Conservation (phyloP, 1,140 invertebrate species). For the Anagrus nilaparvatae region DNA sequence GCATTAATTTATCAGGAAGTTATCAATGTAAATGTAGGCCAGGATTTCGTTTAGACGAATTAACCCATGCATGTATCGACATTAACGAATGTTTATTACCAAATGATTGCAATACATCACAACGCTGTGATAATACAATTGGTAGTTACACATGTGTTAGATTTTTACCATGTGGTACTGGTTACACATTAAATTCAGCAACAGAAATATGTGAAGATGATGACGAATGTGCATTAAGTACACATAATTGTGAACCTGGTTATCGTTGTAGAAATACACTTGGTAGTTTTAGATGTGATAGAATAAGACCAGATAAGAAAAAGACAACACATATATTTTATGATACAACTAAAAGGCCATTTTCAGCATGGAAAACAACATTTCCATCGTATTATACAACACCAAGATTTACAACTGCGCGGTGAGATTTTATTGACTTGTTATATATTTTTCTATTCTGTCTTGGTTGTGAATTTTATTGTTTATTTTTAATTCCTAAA, state of each 20-base stretch:
- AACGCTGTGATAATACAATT: constrained; percentile 83
- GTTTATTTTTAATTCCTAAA: no score
- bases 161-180: constrained; percentile 84
- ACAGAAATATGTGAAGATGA: constrained; percentile 86
- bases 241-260: constrained; percentile 69
- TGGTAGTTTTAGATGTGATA: constrained; percentile 69
- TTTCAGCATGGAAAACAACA: no score
- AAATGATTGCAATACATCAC: constrained; percentile 51
- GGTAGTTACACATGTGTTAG: constrained; percentile 78
- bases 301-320: constrained; percentile 30
- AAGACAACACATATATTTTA: no score
- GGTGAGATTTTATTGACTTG: no score
- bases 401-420: no score
- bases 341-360: no score
- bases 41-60: constrained; percentile 44
- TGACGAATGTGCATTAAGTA: constrained; percentile 78
- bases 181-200: constrained; percentile 85
- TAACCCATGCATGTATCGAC: constrained; percentile 48
- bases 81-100: constrained; percentile 55
- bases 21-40: constrained; percentile 42
- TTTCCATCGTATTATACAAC: no score
- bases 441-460: no score
- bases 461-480: no score
- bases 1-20: constrained; percentile 44
- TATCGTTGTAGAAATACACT: constrained; percentile 79